Conservation (phyloP, 2,113 vertebrate species). For the Suricata suricatta region DNA sequence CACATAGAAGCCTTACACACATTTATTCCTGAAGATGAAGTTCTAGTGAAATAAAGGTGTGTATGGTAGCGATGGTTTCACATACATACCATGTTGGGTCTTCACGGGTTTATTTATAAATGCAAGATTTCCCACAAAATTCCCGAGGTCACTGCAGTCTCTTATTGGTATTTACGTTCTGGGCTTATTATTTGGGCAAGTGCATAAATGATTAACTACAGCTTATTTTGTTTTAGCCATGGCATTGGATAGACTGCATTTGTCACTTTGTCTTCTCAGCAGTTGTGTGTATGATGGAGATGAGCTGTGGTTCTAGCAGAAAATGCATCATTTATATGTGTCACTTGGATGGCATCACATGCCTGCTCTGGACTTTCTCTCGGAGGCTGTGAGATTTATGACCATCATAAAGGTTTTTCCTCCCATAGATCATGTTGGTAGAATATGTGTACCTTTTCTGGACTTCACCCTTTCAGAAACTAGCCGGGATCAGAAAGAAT, state of each 20-base stretch:
- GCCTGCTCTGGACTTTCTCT: slow-evolving; percentile 68
- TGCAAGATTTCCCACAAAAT: slow-evolving; percentile 40
- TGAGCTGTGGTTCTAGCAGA: slow-evolving; percentile 69
- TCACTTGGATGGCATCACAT: slow-evolving; percentile 61
- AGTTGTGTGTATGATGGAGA: slow-evolving; percentile 84
- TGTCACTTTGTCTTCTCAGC: slow-evolving; percentile 75
- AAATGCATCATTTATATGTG: slow-evolving; percentile 83
- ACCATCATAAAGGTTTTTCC: slow-evolving; percentile 51
- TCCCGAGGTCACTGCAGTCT: neutral
- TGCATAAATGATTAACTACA: slow-evolving; percentile 72
- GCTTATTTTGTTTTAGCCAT: slow-evolving; percentile 61
- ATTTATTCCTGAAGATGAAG: neutral
- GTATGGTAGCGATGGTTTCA: neutral
- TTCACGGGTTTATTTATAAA: slow-evolving; percentile 57
- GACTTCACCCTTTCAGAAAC: slow-evolving; percentile 34
- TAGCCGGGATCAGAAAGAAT: slow-evolving; percentile 17
- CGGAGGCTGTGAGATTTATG: slow-evolving; percentile 73
- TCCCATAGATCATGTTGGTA: slow-evolving; percentile 61
- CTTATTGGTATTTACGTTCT: slow-evolving; percentile 56
- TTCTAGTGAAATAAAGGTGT: slow-evolving; percentile 22
- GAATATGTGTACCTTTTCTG: slow-evolving; percentile 10
- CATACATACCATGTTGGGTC: neutral
- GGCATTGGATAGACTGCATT: neutral
- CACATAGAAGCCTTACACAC: neutral
- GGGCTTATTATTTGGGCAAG: slow-evolving; percentile 43